phyloP scores from a whole-genome alignment of 1,140 invertebrate species.

The Druon quercuslanigerum region DNA sequence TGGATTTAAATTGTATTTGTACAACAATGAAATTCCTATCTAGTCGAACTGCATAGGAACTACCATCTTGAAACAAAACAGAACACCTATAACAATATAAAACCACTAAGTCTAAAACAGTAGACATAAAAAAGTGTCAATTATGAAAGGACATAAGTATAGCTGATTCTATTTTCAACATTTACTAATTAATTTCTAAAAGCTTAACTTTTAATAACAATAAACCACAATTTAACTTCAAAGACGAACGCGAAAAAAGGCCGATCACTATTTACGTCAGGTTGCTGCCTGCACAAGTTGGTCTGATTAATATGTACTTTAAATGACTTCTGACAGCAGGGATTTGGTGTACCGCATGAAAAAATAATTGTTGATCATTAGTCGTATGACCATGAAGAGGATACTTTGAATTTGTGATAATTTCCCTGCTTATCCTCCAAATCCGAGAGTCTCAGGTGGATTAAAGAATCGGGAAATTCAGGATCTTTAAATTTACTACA shows the following conservation, averaged over 20 bases:
- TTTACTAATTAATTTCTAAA: background rate
- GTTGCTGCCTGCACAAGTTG: background rate
- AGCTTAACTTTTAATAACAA: background rate
- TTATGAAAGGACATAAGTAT: background rate
- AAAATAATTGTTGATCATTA: slow-evolving; percentile 29
- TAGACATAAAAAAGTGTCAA: background rate
- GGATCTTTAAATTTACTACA: background rate
- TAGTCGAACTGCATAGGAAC: background rate
- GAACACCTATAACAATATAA: background rate
- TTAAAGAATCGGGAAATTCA: background rate
- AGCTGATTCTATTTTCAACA: slow-evolving; percentile 3
- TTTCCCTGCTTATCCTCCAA: background rate
- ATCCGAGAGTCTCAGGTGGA: background rate
- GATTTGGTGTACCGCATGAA: background rate
- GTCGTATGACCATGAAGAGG: background rate
- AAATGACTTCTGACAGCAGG: slow-evolving; percentile 4
- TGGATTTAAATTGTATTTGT: background rate
- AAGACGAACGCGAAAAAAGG: background rate
- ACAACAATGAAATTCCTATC: background rate
- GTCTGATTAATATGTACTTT: slow-evolving; percentile 7
- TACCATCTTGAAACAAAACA: slow-evolving; percentile 28
- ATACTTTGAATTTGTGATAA: background rate
- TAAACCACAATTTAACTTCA: background rate
- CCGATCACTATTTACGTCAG: background rate
- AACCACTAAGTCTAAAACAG: background rate